Evolutionary conservation across 1,140 invertebrate species (phyloP), one percentile per base, ranked within the genome.

Genomic region (Pogonomyrmex californicus): DNA sequence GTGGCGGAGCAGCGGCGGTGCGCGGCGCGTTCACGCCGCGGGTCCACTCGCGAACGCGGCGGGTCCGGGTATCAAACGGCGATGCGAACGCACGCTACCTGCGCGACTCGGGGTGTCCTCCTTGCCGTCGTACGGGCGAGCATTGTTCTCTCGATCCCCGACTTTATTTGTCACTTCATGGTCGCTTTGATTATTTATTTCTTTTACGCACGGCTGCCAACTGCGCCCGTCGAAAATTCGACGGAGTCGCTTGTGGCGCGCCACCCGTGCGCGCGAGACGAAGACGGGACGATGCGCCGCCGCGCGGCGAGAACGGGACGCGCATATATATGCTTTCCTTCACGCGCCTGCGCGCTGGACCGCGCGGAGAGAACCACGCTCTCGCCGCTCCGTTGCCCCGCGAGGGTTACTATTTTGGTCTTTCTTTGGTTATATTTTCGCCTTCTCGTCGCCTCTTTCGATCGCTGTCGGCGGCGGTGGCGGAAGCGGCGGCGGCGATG

Each of bases 101-200:
- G 47, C 54, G 36, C 79, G 54, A 90, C 86, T 85, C 78, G 85
- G 75, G 85, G 10, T 87, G 85, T 88, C 83, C 92, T 92, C 89
- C 87, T 88, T 89, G 88, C 89, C 92, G 89, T 92, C 90, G 66
- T 83, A 83, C 79, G 79, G 88, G 88, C 89, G 87, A 94, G 92
- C 93, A 94, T 94, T 94, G 93, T 94, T 93, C 91, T 93, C 79
- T 73, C 66, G 36, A 73, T 23, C 14, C 79, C 90, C 87, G 94
- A 94, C 92, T 95, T 94, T 95, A 95, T 95, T 95, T 95, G 94
- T 95, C 94, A 95, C 94, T 95, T 94, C 93, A 94, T 94, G 94
- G 93, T 94, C 94, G 93, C 92, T 94, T 94, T 95, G 93, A 94
- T 95, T 95, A 95, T 95, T 95, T 95, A 95, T 95, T 95, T 95